phyloP scores from a whole-genome alignment of 2,113 vertebrate genomes.

The Patagioenas fasciata region DNA sequence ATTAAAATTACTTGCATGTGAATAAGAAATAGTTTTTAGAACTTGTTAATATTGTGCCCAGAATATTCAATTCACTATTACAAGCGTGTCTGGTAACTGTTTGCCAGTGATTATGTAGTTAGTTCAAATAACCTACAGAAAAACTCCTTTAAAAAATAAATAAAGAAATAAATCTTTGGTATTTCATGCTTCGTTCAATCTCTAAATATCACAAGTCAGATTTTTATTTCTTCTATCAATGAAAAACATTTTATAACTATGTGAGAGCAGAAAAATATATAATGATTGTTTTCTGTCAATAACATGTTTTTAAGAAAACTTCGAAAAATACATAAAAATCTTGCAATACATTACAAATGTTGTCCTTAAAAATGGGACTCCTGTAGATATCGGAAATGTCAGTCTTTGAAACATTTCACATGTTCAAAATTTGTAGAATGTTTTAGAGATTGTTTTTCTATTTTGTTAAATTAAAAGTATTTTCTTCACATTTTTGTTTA shows the following conservation, averaged over 20 bases:
- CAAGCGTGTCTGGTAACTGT: neutral
- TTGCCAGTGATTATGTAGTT: neutral
- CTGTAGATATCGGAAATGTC: neutral
- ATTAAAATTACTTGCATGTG: neutral
- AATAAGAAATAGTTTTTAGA: neutral
- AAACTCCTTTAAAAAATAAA: neutral
- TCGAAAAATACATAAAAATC: neutral
- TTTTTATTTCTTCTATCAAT: neutral
- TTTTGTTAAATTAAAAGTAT: neutral
- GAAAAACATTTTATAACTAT: neutral
- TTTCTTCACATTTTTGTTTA: neutral
- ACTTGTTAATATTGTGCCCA: neutral
- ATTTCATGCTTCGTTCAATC: neutral
- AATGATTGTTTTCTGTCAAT: neutral
- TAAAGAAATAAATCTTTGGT: neutral
- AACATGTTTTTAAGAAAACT: neutral
- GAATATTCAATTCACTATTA: neutral
- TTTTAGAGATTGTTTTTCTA: neutral
- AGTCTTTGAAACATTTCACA: neutral
- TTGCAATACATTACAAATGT: neutral
- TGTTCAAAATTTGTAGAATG: neutral
- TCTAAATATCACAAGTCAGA: neutral
- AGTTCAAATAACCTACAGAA: neutral
- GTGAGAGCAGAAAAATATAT: neutral
- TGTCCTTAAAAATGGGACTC: neutral